phyloP scores from a whole-genome alignment of 2,113 vertebrate genomes.

The Thalassarche chlororhynchos region DNA sequence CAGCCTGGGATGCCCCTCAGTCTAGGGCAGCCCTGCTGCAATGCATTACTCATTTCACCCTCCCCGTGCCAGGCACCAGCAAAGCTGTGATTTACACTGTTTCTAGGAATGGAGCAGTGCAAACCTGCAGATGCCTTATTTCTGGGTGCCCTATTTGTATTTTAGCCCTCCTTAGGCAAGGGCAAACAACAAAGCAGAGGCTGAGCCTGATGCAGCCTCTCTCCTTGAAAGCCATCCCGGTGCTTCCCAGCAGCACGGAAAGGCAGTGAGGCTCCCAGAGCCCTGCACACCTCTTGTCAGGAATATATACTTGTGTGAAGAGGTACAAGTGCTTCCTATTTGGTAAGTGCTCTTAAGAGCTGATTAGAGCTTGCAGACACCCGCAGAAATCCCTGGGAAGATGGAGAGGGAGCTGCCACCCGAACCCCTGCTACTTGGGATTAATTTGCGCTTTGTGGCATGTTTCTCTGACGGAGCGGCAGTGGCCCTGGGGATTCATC shows the following conservation, averaged over 20 bases:
- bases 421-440: neutral
- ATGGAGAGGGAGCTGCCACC: neutral
- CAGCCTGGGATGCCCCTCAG: neutral
- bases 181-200: neutral
- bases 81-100: neutral
- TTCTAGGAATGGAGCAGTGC: neutral
- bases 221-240: neutral
- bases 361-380: neutral
- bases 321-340: slow-evolving; percentile 4
- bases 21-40: neutral
- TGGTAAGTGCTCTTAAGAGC: neutral
- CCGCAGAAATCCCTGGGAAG: neutral
- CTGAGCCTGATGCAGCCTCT: neutral
- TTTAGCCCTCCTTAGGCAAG: neutral
- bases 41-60: neutral
- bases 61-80: neutral
- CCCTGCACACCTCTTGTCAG: neutral
- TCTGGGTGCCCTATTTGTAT: neutral
- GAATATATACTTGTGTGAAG: neutral
- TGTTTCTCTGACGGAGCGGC: neutral
- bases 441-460: neutral
- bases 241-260: neutral
- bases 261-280: neutral
- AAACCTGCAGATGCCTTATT: neutral
- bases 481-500: neutral